Evolutionary conservation across 2,888 invertebrate genomes (phyloP).

Genomic region (Lordiphosa fenestrarum): DNA sequence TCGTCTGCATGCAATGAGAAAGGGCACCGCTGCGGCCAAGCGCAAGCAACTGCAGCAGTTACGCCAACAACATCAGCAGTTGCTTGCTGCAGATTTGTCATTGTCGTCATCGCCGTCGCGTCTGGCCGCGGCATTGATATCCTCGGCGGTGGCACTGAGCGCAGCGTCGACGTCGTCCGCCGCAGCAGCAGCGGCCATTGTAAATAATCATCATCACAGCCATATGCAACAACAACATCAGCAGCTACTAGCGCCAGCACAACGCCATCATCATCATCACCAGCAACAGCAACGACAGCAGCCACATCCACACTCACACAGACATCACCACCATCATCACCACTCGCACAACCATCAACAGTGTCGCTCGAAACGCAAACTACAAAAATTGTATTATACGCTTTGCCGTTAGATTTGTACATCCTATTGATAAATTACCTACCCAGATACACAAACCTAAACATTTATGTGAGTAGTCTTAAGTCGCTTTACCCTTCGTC

Average conservation of each 20-base stretch:
- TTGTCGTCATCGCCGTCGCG: slow-evolving; percentile 59
- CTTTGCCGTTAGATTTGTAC: slow-evolving; percentile 78
- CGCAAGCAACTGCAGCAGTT: slow-evolving; percentile 63
- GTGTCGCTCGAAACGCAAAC: slow-evolving; percentile 79
- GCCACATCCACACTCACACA: slow-evolving; percentile 50
- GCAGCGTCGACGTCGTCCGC: slow-evolving; percentile 53
- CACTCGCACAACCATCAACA: slow-evolving; percentile 65
- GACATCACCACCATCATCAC: slow-evolving; percentile 32
- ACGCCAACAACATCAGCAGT: slow-evolving; percentile 56
- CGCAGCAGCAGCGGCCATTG: slow-evolving; percentile 61
- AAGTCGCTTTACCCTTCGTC: slow-evolving; percentile 10
- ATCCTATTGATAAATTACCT: slow-evolving; percentile 30
- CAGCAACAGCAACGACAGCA: slow-evolving; percentile 35
- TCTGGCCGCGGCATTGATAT: slow-evolving; percentile 62
- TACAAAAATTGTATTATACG: slow-evolving; percentile 80
- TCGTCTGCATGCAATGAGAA: slow-evolving; percentile 73
- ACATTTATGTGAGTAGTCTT: slow-evolving; percentile 32
- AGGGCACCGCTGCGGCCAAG: slow-evolving; percentile 62
- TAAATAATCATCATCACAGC: slow-evolving; percentile 76
- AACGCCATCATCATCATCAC: slow-evolving; percentile 32
- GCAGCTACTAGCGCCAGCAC: slow-evolving; percentile 24
- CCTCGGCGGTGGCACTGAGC: slow-evolving; percentile 63
- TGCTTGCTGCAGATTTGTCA: slow-evolving; percentile 57
- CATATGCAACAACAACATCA: slow-evolving; percentile 54
- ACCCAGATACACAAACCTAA: slow-evolving; percentile 22